Conservation (phyloP, 2,888 invertebrate genomes). For the Megastigmus dorsalis region DNA sequence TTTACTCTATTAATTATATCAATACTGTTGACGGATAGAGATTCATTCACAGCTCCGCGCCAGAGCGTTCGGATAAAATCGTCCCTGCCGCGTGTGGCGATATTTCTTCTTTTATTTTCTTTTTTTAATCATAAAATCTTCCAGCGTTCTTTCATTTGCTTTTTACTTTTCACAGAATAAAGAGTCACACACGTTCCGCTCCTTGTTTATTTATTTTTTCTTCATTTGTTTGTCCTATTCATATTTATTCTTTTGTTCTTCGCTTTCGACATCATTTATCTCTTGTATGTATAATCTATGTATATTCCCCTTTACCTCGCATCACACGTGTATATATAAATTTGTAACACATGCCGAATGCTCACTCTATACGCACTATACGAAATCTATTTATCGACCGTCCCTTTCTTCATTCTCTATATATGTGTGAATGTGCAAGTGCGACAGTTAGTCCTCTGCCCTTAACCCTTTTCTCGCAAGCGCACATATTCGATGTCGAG, state of each 20-base stretch:
- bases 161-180: slow-evolving; percentile 44
- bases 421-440: slow-evolving; percentile 27
- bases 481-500: slow-evolving; percentile 21
- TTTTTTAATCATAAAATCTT: slow-evolving; percentile 54
- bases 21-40: slow-evolving; percentile 75
- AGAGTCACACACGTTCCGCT: slow-evolving; percentile 51
- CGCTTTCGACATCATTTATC: slow-evolving; percentile 47
- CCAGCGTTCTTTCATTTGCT: slow-evolving; percentile 45
- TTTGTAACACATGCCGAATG: slow-evolving; percentile 46
- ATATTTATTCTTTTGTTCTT: slow-evolving; percentile 50
- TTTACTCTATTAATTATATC: slow-evolving; percentile 74
- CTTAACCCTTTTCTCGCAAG: slow-evolving; percentile 15
- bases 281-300: slow-evolving; percentile 54
- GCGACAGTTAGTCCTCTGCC: slow-evolving; percentile 24
- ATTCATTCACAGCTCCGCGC: slow-evolving; percentile 73
- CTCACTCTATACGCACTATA: slow-evolving; percentile 50
- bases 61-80: slow-evolving; percentile 66
- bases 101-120: slow-evolving; percentile 58
- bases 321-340: slow-evolving; percentile 44
- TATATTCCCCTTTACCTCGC: slow-evolving; percentile 53
- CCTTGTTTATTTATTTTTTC: slow-evolving; percentile 41
- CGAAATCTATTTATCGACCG: slow-evolving; percentile 45
- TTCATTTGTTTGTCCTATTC: slow-evolving; percentile 37
- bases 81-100: slow-evolving; percentile 68
- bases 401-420: slow-evolving; percentile 18